A percentile compares a stretch with the other conserved stretches of the same genome.
Evolutionary conservation across 2,888 invertebrate genomes (phyloP).

Genomic region (Drosophila birchii): DNA sequence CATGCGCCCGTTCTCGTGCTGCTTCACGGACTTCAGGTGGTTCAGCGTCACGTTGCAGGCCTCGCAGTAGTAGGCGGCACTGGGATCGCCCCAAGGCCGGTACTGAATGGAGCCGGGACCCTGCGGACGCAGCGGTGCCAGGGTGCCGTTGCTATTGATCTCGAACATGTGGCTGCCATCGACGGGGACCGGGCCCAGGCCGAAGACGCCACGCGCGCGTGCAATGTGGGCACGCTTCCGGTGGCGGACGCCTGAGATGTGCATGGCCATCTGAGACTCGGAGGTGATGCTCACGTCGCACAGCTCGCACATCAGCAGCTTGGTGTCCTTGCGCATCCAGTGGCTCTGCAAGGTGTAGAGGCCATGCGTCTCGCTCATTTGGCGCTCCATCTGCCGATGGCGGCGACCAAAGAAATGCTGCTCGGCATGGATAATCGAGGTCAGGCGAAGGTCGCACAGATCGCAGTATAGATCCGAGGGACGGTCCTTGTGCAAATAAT

Average conservation of each 20-base stretch:
- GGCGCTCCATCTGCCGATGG: conserved; percentile 59
- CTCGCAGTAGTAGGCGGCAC: conserved; percentile 58
- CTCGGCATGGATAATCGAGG: conserved; percentile 61
- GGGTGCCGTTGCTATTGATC: conserved; percentile 48
- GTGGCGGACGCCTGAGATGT: conserved; percentile 63
- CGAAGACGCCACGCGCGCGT: not conserved
- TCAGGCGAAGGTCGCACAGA: conserved; percentile 67
- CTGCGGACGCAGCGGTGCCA: conserved; percentile 55
- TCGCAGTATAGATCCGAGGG: conserved; percentile 60
- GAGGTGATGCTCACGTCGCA: conserved; percentile 71
- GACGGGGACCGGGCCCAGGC: conserved; percentile 10
- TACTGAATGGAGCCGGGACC: conserved; percentile 21
- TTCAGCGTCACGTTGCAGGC: conserved; percentile 64
- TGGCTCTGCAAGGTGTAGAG: conserved; percentile 52
- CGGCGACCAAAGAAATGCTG: conserved; percentile 70
- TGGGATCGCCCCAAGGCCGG: conserved; percentile 30
- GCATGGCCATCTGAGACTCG: conserved; percentile 66
- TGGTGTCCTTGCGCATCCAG: conserved; percentile 69
- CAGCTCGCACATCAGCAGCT: conserved; percentile 60
- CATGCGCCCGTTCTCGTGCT: conserved; percentile 65
- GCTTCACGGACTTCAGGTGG: conserved; percentile 66
- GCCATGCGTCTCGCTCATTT: conserved; percentile 44
- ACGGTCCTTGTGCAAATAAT: conserved; percentile 41
- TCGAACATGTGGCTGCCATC: conserved; percentile 58
- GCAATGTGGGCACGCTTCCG: conserved; percentile 50